A percentile compares a stretch with the other conserved stretches of the same genome.
These are phyloP conservation scores for Puffinus mauretanicus DNA, from an alignment of 2,113 vertebrate genomes.

Conservation along the genomic window DNA sequence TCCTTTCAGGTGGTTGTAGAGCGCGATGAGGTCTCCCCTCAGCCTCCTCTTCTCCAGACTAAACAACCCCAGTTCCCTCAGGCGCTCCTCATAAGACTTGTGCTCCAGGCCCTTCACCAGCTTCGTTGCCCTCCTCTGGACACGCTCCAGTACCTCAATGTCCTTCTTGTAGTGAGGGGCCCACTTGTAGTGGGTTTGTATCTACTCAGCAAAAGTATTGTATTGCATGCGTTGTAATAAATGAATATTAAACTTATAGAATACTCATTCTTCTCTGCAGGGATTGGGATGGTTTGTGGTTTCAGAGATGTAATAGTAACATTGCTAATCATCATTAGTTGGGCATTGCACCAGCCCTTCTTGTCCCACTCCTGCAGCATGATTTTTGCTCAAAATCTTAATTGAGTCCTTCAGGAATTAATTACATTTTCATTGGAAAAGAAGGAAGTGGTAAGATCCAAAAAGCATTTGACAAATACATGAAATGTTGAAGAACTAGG, in stretches of 20 bases:
- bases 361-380: background rate
- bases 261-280: background rate
- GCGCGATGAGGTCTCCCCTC: too few species aligned
- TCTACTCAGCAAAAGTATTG: too few species aligned
- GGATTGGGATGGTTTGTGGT: background rate
- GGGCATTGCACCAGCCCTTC: background rate
- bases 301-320: background rate
- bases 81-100: too few species aligned
- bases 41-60: too few species aligned
- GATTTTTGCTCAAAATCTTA: background rate
- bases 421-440: background rate
- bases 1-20: too few species aligned
- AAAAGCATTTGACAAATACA: background rate
- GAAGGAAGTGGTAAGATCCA: background rate
- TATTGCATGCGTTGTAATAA: fast-evolving
- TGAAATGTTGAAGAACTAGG: background rate
- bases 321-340: background rate
- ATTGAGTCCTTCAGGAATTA: slow-evolving; percentile 6
- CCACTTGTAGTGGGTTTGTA: too few species aligned
- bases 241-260: background rate
- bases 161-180: too few species aligned
- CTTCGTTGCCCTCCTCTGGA: too few species aligned
- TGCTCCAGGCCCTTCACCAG: too few species aligned
- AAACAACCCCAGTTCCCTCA: too few species aligned
- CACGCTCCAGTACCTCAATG: too few species aligned